Evolutionary conservation across 2,113 vertebrate genomes (phyloP).

Genomic region (Phainopepla nitens): DNA sequence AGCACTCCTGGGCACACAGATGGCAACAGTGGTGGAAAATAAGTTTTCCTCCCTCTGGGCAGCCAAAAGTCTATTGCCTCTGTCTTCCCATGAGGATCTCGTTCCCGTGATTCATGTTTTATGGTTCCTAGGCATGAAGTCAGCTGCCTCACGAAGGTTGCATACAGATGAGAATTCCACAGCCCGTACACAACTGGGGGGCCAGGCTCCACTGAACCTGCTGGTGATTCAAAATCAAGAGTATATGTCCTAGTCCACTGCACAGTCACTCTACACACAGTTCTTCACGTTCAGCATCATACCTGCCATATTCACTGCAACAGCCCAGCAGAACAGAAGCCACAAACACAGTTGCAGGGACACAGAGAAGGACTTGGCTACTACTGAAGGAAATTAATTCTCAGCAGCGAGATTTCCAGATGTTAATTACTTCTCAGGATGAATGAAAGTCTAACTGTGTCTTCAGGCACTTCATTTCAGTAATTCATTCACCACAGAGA

Average conservation of each 20-base stretch:
- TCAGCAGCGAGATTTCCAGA: not conserved
- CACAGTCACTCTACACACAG: fast-evolving
- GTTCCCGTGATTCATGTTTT: not conserved
- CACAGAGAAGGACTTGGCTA: not conserved
- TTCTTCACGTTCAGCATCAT: not conserved
- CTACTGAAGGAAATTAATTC: not conserved
- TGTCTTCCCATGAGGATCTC: not conserved
- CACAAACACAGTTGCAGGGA: not conserved
- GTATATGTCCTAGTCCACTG: not conserved
- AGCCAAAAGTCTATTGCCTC: not conserved
- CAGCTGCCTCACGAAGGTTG: not conserved
- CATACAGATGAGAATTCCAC: not conserved
- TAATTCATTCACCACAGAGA: conserved; percentile 25
- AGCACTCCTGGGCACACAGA: not conserved
- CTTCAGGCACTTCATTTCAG: not conserved
- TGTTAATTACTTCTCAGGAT: conserved; percentile 31
- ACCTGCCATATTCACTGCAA: not conserved
- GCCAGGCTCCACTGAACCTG: not conserved
- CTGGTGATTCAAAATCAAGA: not conserved
- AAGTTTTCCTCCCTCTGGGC: not conserved
- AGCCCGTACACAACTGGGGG: not conserved
- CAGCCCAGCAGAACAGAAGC: not conserved
- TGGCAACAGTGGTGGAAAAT: not conserved
- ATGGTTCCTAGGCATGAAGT: not conserved
- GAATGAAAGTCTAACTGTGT: not conserved